Conservation (phyloP, 2,797 vertebrate species). For the Amblyraja radiata region DNA sequence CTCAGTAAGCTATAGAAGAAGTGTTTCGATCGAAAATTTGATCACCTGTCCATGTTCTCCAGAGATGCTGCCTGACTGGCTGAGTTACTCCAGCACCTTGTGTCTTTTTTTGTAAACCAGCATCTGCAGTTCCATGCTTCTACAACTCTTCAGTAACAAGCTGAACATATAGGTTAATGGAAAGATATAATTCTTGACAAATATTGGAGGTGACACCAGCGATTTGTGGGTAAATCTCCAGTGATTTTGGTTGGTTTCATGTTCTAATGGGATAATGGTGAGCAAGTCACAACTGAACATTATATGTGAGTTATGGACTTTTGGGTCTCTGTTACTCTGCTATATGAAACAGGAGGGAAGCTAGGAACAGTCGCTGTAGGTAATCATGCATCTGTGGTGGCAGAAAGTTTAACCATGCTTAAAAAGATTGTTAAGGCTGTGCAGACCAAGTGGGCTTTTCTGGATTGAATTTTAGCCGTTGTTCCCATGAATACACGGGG, state of each 20-base stretch:
- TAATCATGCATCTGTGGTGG: background rate
- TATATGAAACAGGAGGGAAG: background rate
- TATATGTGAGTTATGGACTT: background rate
- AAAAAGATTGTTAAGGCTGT: background rate
- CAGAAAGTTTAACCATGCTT: background rate
- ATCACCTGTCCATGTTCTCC: too few species aligned
- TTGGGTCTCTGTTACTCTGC: too few species aligned
- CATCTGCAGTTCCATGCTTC: too few species aligned
- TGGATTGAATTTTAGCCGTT: background rate
- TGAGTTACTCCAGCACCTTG: too few species aligned
- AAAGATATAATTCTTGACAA: background rate
- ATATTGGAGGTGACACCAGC: background rate
- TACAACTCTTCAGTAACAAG: background rate
- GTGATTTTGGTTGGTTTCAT: background rate
- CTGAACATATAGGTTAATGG: background rate
- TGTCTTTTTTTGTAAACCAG: too few species aligned
- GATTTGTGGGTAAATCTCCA: background rate
- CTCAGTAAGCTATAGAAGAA: background rate
- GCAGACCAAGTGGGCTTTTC: background rate
- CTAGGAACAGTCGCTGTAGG: background rate
- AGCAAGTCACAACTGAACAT: background rate
- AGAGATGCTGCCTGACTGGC: too few species aligned
- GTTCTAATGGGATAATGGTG: conserved; percentile 16
- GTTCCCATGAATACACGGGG: background rate
- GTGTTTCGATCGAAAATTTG: too few species aligned